Conservation (phyloP, 2,797 vertebrate species). For the Serranus cabrilla region DNA sequence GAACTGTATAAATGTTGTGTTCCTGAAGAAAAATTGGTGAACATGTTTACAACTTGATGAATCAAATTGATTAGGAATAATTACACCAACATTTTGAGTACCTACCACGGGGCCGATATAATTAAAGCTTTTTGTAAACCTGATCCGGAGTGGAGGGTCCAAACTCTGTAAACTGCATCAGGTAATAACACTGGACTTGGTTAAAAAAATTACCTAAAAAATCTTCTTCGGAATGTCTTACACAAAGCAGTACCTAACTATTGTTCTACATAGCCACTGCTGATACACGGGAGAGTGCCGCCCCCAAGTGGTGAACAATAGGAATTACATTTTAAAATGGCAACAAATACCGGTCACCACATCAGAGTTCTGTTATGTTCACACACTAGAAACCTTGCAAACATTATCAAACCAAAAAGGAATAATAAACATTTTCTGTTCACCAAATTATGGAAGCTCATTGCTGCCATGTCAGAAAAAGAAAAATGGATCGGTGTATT, state of each 20-base stretch:
- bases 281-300: slow-evolving; percentile 54
- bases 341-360: slow-evolving; percentile 10
- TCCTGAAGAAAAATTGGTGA: slow-evolving; percentile 57
- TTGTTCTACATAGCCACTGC: not conserved
- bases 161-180: slow-evolving; percentile 37
- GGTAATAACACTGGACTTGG: slow-evolving; percentile 3
- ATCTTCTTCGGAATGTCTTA: slow-evolving; percentile 8
- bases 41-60: slow-evolving; percentile 37
- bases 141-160: slow-evolving; percentile 17
- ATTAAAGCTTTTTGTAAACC: slow-evolving; percentile 53
- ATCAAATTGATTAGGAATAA: slow-evolving; percentile 37
- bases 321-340: slow-evolving; percentile 19
- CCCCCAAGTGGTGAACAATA: slow-evolving; percentile 70
- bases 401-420: slow-evolving; percentile 10
- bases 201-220: slow-evolving; percentile 6
- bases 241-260: not conserved
- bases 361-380: not conserved
- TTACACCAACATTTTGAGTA: slow-evolving; percentile 18
- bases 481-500: no score
- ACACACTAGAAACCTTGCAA: not conserved
- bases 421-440: not conserved
- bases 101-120: slow-evolving; percentile 7
- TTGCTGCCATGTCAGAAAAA: no score
- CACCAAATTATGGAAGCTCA: not conserved
- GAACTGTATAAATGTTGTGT: slow-evolving; percentile 37